Evolutionary conservation across 2,113 vertebrate genomes (phyloP).

Genomic region (Taurulus bubalis): DNA sequence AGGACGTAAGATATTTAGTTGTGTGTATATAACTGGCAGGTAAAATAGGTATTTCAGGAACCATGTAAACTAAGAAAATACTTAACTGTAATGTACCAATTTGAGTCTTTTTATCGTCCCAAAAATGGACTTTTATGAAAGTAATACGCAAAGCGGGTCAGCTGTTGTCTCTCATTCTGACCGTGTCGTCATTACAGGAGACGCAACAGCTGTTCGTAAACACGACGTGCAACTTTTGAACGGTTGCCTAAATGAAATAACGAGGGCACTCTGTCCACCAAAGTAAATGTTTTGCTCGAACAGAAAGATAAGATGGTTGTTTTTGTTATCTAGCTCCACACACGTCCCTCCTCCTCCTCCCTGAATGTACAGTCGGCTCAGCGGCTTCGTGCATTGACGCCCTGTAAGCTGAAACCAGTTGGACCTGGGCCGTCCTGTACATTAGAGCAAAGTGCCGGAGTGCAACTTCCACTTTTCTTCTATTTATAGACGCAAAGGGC

Average conservation of each 20-base stretch:
- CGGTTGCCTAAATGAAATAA: not conserved
- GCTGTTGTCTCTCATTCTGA: not conserved
- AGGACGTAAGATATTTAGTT: too few species aligned
- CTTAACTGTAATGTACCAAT: not conserved
- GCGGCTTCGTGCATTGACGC: not conserved
- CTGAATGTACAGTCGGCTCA: not conserved
- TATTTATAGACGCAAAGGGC: not conserved
- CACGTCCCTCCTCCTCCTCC: conserved; percentile 3
- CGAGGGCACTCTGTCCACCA: accelerated
- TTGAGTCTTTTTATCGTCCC: not conserved
- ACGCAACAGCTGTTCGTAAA: conserved; percentile 20
- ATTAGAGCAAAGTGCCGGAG: not conserved
- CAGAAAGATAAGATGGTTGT: conserved; percentile 54
- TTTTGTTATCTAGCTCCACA: conserved; percentile 55
- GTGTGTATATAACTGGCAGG: not conserved
- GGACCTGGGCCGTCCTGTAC: not conserved
- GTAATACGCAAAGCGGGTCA: not conserved
- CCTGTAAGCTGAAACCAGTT: conserved; percentile 37
- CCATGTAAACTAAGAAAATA: not conserved
- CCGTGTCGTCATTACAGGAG: not conserved
- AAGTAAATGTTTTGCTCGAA: conserved; percentile 16
- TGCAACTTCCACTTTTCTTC: not conserved
- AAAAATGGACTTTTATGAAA: not conserved
- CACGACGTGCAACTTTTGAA: not conserved
- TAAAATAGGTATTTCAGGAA: not conserved